These are phyloP conservation scores for Montipora capricornis DNA, from an alignment of 64 coral and sea anemone genomes.

Conservation along the genomic window DNA sequence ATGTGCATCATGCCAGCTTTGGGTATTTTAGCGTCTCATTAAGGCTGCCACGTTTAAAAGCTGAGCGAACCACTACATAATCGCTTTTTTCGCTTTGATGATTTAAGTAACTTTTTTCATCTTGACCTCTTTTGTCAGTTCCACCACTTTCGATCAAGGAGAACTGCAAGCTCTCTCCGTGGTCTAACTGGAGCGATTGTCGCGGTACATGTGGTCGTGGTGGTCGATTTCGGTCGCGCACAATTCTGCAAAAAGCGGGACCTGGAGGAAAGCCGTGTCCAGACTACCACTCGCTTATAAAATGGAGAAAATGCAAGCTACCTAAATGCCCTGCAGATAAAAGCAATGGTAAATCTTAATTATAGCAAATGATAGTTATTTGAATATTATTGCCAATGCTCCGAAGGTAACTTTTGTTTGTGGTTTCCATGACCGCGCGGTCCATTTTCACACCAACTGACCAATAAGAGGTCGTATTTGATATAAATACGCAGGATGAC, in stretches of 20 bases:
- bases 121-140: neutral
- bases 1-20: too few species aligned
- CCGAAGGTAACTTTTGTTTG: too few species aligned
- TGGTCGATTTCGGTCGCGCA: constrained; percentile 42
- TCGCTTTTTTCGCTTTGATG: too few species aligned
- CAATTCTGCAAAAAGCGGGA: constrained; percentile 43
- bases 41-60: too few species aligned
- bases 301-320: constrained; percentile 45
- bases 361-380: neutral
- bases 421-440: too few species aligned
- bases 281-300: neutral
- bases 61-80: too few species aligned
- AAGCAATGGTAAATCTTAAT: constrained; percentile 2
- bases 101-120: too few species aligned
- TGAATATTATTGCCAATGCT: too few species aligned
- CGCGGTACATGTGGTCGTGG: constrained; percentile 40
- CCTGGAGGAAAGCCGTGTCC: constrained; percentile 28
- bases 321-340: constrained; percentile 45
- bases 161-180: constrained; percentile 51
- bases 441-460: too few species aligned
- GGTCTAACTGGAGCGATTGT: constrained; percentile 54
- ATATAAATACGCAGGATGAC: too few species aligned
- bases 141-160: neutral
- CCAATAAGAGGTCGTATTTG: too few species aligned
- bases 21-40: too few species aligned